Evolutionary conservation across 2,113 vertebrate species (phyloP), one percentile per base, ranked within the genome.

Genomic region (Pelecanoides urinatrix): DNA sequence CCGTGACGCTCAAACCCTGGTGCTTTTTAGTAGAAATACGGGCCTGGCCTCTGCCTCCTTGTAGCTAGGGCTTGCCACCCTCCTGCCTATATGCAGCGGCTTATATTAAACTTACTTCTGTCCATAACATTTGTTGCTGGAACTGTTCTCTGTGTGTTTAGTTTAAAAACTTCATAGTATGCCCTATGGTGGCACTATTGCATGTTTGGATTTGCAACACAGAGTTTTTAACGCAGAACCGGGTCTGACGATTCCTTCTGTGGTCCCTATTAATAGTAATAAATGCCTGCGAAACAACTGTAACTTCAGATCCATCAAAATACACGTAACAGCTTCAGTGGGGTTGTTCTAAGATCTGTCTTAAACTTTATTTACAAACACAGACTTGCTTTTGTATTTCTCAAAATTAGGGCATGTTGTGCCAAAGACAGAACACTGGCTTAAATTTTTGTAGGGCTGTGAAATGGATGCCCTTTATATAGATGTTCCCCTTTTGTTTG

Each of bases 191-290:
- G 92, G 88, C 94, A 94, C 77, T 74, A 18, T 32, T 80, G 86
- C 93, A 1, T 77, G 95, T 91, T 96, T 44, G 71, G 90, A 88
- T 93, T 91, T 42, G 91, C 74, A 81, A 8, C 58, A 25, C 62
- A 2, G 44, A 77, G 70, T 67, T 85, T 79, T 78, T 84, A 76
- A 59, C 7, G 5, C 71, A 72, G 75, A 76, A 40, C 50, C 1
- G 3, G 58, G 73, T 76, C 75, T 85, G n/a, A 55, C 19, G 56
- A 34, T 86, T 86, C 47, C 42, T 92, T 71, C 53, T 45, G 32
- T 34, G 56, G 65, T 90, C 27, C n/a, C 13, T 90, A 1, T 78
- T 91, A 90, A 55, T 44, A 74, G 71, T 36, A 27, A 25, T 84
- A 91, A 55, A 44, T 26, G 44, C 27, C 40, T n/a, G 38, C 1